phyloP scores from a whole-genome alignment of 2,888 invertebrate species.

The Tetramorium bicarinatum region DNA sequence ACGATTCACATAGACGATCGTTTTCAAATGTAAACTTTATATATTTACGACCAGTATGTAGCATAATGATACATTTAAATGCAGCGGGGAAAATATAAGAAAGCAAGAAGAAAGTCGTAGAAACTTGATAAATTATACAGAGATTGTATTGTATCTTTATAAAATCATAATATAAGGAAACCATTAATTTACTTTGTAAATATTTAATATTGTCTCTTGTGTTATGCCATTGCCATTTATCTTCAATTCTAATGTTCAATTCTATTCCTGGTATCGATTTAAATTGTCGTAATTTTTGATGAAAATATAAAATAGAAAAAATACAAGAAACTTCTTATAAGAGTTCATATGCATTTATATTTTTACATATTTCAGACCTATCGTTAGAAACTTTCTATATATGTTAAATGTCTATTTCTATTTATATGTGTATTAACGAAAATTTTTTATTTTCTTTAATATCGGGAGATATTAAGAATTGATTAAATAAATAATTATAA shows the following conservation, averaged over 20 bases:
- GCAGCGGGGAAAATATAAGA: background rate
- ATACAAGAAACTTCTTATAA: background rate
- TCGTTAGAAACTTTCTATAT: too few species aligned
- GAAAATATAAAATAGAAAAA: background rate
- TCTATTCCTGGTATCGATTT: background rate
- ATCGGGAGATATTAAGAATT: background rate
- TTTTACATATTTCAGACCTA: too few species aligned
- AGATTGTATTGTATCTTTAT: background rate
- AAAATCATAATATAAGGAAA: background rate
- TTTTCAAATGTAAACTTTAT: constrained; percentile 38
- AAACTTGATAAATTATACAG: background rate
- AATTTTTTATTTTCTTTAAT: background rate
- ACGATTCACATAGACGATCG: background rate
- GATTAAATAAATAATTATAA: background rate
- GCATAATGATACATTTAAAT: background rate
- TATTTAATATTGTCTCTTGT: constrained; percentile 6
- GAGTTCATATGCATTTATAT: background rate
- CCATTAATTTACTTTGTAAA: constrained; percentile 20
- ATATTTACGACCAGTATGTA: background rate
- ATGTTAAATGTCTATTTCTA: too few species aligned
- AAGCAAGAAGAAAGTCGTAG: background rate
- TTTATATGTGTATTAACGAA: too few species aligned
- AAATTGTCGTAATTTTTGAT: background rate
- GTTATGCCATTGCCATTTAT: background rate
- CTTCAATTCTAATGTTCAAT: background rate